Evolutionary conservation across 2,113 vertebrate species (phyloP).

Genomic region (Centrocercus urophasianus): DNA sequence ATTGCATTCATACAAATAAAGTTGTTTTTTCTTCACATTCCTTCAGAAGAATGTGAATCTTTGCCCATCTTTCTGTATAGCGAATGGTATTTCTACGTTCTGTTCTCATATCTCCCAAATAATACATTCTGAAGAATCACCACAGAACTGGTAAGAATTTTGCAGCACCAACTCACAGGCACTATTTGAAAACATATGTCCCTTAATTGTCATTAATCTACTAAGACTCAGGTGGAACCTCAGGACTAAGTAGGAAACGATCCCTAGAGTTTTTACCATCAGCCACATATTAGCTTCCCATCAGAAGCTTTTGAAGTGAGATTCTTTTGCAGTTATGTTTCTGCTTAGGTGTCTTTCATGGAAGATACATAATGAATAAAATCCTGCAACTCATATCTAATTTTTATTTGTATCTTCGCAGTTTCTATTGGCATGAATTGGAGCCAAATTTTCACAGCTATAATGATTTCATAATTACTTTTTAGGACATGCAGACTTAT

Average conservation of each 20-base stretch:
- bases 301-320: not conserved
- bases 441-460: not conserved
- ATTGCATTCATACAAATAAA: not conserved
- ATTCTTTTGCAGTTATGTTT: not conserved
- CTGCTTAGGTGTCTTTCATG: not conserved
- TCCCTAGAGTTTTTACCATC: not conserved
- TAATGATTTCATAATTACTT: not conserved
- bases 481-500: not conserved
- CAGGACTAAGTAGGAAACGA: not conserved
- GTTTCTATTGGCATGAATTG: not conserved
- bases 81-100: not conserved
- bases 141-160: not conserved
- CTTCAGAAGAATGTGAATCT: not conserved
- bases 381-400: not conserved
- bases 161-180: not conserved
- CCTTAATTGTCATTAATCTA: not conserved
- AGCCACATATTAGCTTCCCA: not conserved
- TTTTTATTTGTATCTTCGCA: not conserved
- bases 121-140: not conserved
- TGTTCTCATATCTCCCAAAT: not conserved
- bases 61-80: not conserved
- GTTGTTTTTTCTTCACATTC: not conserved
- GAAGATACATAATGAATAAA: not conserved
- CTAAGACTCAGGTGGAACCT: not conserved
- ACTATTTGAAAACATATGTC: not conserved